Evolutionary conservation across 1,140 invertebrate genomes (phyloP).

Genomic region (Chlorops oryzae): DNA sequence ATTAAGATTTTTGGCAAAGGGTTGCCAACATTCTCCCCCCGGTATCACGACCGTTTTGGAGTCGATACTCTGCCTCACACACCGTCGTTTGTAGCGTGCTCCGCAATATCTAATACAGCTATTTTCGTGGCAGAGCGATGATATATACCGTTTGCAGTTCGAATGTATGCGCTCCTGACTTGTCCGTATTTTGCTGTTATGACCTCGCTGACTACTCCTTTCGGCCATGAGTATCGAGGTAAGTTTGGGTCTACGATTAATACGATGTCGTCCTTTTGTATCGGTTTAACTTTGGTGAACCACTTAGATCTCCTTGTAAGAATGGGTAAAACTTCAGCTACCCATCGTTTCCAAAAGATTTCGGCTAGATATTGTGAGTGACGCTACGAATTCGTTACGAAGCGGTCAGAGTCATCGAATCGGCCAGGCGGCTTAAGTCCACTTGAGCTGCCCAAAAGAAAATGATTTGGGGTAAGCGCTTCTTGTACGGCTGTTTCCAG

Average conservation of each 20-base stretch:
- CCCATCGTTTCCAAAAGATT: slow-evolving; percentile 4
- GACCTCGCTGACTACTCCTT: background rate
- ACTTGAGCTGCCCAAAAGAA: background rate
- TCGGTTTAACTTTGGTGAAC: background rate
- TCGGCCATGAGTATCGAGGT: background rate
- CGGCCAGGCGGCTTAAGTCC: background rate
- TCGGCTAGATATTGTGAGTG: background rate
- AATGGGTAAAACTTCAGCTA: background rate
- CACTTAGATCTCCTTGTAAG: slow-evolving; percentile 5
- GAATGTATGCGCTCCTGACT: slow-evolving; percentile 2
- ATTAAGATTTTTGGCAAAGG: no score
- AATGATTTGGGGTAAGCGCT: background rate
- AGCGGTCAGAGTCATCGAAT: background rate
- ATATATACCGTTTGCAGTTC: background rate
- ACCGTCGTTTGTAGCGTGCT: background rate
- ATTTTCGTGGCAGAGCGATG: slow-evolving; percentile 4
- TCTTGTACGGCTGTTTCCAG: background rate
- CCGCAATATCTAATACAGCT: slow-evolving; percentile 4
- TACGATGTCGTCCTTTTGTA: slow-evolving; percentile 1
- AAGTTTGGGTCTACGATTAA: background rate
- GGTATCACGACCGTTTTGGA: no score
- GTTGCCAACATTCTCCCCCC: no score
- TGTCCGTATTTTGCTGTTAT: slow-evolving; percentile 5
- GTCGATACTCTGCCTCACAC: no score
- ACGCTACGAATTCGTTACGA: no score